Conservation (phyloP, 1,140 invertebrate species). For the Heliconius nattereri region DNA sequence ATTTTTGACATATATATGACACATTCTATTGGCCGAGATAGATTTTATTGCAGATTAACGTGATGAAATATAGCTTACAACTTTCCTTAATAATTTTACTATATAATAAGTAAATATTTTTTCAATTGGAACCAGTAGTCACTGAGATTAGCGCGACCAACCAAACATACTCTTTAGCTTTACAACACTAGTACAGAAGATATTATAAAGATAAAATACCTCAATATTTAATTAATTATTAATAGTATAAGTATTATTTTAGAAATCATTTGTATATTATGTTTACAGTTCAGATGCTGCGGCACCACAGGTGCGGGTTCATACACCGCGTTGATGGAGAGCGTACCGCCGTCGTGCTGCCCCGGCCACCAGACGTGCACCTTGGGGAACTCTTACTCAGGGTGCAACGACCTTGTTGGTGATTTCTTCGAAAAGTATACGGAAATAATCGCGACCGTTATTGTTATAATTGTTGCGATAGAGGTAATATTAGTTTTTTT, state of each 20-base stretch:
- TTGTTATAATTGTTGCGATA: constrained; percentile 47
- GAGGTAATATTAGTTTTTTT: constrained; percentile 44
- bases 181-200: too few species aligned
- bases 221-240: too few species aligned
- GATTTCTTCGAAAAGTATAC: constrained; percentile 48
- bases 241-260: neutral
- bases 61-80: too few species aligned
- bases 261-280: neutral
- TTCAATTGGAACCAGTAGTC: too few species aligned
- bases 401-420: constrained; percentile 45
- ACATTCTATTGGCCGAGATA: too few species aligned
- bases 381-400: constrained; percentile 35
- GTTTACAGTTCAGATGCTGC: constrained; percentile 55
- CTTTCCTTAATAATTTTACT: too few species aligned
- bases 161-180: too few species aligned
- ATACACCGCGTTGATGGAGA: constrained; percentile 33
- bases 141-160: too few species aligned
- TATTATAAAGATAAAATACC: too few species aligned
- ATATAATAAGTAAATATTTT: too few species aligned
- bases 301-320: constrained; percentile 47
- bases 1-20: too few species aligned
- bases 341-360: constrained; percentile 53
- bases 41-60: too few species aligned
- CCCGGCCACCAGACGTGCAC: constrained; percentile 33
- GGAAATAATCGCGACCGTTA: constrained; percentile 40